Evolutionary conservation across 2,888 invertebrate genomes (phyloP).

Genomic region (Phlogophora meticulosa): DNA sequence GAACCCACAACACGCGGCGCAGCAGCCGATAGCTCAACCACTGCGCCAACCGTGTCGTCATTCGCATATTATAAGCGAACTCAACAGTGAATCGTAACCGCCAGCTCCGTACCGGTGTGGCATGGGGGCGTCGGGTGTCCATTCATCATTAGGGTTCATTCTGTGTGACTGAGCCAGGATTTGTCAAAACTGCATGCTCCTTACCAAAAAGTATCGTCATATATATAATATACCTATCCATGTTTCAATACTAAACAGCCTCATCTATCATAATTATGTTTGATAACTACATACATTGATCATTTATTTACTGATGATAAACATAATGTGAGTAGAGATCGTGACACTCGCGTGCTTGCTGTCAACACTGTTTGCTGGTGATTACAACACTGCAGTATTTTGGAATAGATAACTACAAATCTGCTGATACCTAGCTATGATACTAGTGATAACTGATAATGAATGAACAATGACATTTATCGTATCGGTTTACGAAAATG

Average conservation of each 20-base stretch:
- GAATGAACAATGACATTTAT: slow-evolving; percentile 25
- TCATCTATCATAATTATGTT: slow-evolving; percentile 20
- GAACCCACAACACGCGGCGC: too few relatives aligned
- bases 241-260: slow-evolving; percentile 1
- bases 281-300: slow-evolving; percentile 32
- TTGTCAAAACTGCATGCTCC: slow-evolving; percentile 4
- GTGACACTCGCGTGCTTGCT: slow-evolving; percentile 38
- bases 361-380: slow-evolving; percentile 7
- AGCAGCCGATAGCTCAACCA: too few relatives aligned
- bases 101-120: background rate
- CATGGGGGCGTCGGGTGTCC: slow-evolving; percentile 8
- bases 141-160: too few relatives aligned
- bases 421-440: slow-evolving; percentile 26
- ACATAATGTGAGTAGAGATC: slow-evolving; percentile 16
- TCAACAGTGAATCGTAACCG: slow-evolving; percentile 2
- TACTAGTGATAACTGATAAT: slow-evolving; percentile 32
- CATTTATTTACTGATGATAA: slow-evolving; percentile 8
- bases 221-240: background rate
- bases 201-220: too few relatives aligned
- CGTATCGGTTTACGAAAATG: slow-evolving; percentile 32
- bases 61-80: slow-evolving; percentile 8
- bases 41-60: too few relatives aligned
- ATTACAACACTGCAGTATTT: slow-evolving; percentile 38
- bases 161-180: background rate
- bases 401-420: slow-evolving; percentile 21